A percentile compares a stretch with the other conserved stretches of the same genome.
phyloP scores from a whole-genome alignment of 2,113 vertebrate species.

The Peromyscus polionotus region DNA sequence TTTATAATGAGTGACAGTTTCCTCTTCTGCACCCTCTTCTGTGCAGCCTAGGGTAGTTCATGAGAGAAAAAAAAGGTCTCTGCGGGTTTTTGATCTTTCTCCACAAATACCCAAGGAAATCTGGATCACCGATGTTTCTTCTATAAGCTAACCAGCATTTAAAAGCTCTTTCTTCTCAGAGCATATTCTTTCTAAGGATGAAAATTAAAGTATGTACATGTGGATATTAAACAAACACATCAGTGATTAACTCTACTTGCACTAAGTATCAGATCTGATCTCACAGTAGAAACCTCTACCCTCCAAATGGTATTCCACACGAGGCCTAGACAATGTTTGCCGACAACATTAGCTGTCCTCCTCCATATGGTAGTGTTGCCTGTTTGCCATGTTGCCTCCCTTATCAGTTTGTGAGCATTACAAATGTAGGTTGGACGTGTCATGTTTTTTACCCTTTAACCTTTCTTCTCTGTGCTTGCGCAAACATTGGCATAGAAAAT shows the following conservation, averaged over 20 bases:
- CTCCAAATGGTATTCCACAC: not conserved
- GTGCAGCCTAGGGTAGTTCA: not conserved
- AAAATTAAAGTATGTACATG: conserved; percentile 10
- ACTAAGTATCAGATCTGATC: not conserved
- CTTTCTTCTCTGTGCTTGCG: conserved; percentile 13
- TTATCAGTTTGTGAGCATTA: not conserved
- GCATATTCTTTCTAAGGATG: conserved; percentile 48
- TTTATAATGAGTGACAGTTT: conserved; percentile 61
- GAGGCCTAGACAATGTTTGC: conserved; percentile 4
- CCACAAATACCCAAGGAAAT: conserved; percentile 42
- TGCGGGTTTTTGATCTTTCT: conserved; percentile 31
- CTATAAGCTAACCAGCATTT: conserved; percentile 35
- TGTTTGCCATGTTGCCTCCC: not conserved
- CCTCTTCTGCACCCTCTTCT: not conserved
- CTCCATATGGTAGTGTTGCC: not conserved
- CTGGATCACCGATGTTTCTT: conserved; percentile 7
- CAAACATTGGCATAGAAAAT: conserved; percentile 7
- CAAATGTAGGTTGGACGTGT: not conserved
- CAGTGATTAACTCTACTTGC: conserved; percentile 38
- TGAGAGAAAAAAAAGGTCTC: not conserved
- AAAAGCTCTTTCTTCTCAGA: conserved; percentile 12
- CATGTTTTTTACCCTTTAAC: conserved; percentile 25
- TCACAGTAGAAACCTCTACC: not conserved
- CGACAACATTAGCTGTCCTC: not conserved
- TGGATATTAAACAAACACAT: not conserved